Evolutionary conservation across 2,888 invertebrate species (phyloP), one percentile per base, ranked within the genome.

Genomic region (Dryococelus australis): DNA sequence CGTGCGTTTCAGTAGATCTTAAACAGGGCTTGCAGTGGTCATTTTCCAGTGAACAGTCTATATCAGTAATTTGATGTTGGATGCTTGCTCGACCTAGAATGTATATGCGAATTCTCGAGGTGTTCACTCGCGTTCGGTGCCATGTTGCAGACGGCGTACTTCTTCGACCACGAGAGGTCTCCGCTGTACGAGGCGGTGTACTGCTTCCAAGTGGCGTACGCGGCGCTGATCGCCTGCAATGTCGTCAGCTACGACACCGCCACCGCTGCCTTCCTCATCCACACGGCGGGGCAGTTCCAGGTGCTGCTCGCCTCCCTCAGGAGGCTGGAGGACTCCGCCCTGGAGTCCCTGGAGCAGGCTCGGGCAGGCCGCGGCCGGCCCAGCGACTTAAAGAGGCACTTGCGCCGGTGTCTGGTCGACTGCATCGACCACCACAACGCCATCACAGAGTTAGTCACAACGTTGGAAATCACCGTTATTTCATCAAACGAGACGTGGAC

Each of bases 201-300:
- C 65, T 65, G 65, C 65, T 65, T 65, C 65, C 65, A 65, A n/a
- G 65, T 65, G 65, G n/a, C 65, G 65, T n/a, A n/a, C 65, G 65
- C 65, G 3, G n/a, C 65, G 10, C 65, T 65, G 24, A 65, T 65
- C 20, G 65, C 65, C 65, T 20, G 65, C 65, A 65, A n/a, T 3
- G 65, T 65, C 8, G 65, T 65, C 24, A 65, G 65, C 65, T 65
- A 24, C 65, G 65, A 65, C 65, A 65, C 65, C 13, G n/a, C n/a
- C 24, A 65, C 65, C 20, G 65, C 65, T 0, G 65, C 65, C 10
- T 65, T 65, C 24, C n/a, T 65, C 65, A 65, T 65, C 20, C 65
- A 65, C 65, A n/a, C 65, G 13, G 65, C 6, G 65, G 65, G 24
- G 20, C 65, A 65, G 65, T 20, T 65, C 13, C 65, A 65, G 65